These are phyloP conservation scores for Tachystola acroxantha DNA, from an alignment of 2,888 invertebrate genomes.

Conservation along the genomic window DNA sequence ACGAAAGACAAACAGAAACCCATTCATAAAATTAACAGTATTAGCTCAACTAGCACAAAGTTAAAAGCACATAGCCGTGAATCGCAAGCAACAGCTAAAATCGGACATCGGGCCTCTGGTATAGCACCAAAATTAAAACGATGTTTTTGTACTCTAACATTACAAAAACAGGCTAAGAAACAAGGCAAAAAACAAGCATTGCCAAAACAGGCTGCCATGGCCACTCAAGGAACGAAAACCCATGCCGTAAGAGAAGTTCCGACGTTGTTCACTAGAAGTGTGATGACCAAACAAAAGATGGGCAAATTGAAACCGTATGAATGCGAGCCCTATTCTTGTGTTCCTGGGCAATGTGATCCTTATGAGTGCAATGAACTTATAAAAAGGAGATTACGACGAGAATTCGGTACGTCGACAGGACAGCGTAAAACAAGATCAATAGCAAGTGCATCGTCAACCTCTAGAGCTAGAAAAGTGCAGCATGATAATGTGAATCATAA, in stretches of 20 bases:
- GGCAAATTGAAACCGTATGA: not conserved
- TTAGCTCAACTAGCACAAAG: not conserved
- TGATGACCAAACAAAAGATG: not conserved
- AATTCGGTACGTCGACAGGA: not conserved
- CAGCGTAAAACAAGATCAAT: slow-evolving; percentile 1
- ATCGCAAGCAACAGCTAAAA: not conserved
- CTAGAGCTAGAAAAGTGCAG: slow-evolving; percentile 1
- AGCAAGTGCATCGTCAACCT: not conserved
- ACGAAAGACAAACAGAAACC: slow-evolving; percentile 3
- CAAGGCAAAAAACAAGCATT: not conserved
- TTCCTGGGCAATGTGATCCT: slow-evolving; percentile 3
- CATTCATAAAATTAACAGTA: not conserved
- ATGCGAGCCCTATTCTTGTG: not conserved
- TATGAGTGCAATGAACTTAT: slow-evolving; percentile 15
- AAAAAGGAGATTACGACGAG: slow-evolving; percentile 1
- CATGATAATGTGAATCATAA: not conserved
- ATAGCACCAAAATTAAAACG: not conserved
- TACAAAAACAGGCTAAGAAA: not conserved
- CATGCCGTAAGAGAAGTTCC: not conserved
- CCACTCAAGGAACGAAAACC: not conserved
- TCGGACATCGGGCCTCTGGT: not conserved
- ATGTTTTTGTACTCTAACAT: not conserved
- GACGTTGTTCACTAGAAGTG: not conserved
- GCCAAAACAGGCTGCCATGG: not conserved
- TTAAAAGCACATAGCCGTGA: not conserved